phyloP scores from a whole-genome alignment of 1,140 invertebrate genomes.

The Potamilus streckersoni region DNA sequence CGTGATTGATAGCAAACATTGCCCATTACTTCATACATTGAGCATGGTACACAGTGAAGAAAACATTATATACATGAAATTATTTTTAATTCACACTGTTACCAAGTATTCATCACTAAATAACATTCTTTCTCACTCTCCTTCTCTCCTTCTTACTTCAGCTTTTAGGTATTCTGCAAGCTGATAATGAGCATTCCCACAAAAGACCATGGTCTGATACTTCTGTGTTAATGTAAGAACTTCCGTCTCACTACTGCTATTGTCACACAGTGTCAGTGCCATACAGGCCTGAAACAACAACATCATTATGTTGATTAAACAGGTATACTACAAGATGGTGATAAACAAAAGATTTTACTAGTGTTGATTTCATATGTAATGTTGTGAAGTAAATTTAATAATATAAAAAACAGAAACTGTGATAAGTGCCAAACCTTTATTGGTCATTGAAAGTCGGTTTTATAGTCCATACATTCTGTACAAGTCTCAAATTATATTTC shows the following conservation, averaged over 20 bases:
- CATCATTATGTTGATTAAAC: no score
- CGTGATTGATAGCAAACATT: neutral
- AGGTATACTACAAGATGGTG: no score
- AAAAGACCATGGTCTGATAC: conserved; percentile 77
- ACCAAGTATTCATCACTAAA: neutral
- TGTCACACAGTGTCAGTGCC: conserved; percentile 75
- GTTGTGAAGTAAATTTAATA: neutral
- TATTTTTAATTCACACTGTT: neutral
- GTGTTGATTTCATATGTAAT: neutral
- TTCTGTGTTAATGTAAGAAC: conserved; percentile 71
- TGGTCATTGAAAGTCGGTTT: neutral
- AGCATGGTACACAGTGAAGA: neutral
- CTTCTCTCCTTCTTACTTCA: conserved; percentile 68
- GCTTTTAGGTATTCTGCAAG: conserved; percentile 76
- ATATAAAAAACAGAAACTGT: neutral
- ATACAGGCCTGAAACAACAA: conserved; percentile 73
- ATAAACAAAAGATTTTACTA: no score
- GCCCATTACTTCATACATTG: neutral
- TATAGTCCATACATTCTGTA: neutral
- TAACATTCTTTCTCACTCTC: neutral
- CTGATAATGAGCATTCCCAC: conserved; percentile 78
- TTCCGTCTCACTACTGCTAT: conserved; percentile 71
- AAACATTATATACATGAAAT: conserved; percentile 3
- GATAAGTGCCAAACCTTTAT: neutral
- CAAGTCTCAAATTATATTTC: neutral